Conservation (phyloP, 2,888 invertebrate genomes). For the Frankliniella intonsa region DNA sequence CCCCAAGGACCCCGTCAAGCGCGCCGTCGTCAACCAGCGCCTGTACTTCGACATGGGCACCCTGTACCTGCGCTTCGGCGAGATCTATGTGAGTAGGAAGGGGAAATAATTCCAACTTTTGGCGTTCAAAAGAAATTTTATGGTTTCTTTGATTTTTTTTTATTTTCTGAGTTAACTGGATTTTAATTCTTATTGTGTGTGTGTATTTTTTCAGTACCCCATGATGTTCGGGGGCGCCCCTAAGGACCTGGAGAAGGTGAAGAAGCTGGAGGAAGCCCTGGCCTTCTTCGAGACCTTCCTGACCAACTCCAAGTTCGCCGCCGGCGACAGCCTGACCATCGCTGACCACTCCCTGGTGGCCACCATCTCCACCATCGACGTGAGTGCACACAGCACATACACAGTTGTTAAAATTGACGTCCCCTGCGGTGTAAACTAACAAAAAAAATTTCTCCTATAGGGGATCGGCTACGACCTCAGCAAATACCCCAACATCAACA, state of each 20-base stretch:
- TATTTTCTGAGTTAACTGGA: neutral
- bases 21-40: conserved; percentile 72
- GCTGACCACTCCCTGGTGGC: conserved; percentile 70
- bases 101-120: neutral
- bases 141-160: neutral
- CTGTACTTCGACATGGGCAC: conserved; percentile 76
- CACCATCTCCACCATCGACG: conserved; percentile 65
- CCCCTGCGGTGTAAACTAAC: conserved; percentile 27
- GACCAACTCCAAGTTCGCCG: conserved; percentile 63
- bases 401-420: conserved; percentile 17
- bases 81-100: conserved; percentile 62
- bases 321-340: conserved; percentile 67
- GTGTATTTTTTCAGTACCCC: conserved; percentile 61
- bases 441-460: neutral
- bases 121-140: too few relatives aligned
- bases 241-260: conserved; percentile 60
- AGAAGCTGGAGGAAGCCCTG: conserved; percentile 64
- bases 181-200: neutral
- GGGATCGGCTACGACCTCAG: conserved; percentile 52
- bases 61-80: conserved; percentile 63
- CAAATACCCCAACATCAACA: conserved; percentile 62
- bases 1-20: conserved; percentile 71
- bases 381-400: conserved; percentile 41
- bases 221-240: conserved; percentile 58
- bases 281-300: conserved; percentile 67